A percentile compares a stretch with the other conserved stretches of the same genome.
phyloP scores from a whole-genome alignment of 2,113 vertebrate species.

The Scomber scombrus region DNA sequence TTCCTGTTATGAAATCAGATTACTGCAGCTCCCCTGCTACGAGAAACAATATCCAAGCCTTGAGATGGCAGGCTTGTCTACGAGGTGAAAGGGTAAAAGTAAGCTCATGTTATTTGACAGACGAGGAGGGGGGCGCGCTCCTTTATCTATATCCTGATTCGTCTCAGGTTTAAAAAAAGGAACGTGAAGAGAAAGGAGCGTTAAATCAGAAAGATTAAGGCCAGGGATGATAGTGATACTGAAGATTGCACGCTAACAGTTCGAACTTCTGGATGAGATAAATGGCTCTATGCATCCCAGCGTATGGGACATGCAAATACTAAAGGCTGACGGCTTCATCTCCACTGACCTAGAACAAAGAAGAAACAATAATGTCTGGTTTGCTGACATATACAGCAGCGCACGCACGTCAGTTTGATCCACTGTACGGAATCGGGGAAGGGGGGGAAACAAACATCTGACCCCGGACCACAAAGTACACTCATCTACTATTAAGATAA shows the following conservation, averaged over 20 bases:
- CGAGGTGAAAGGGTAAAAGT: conserved; percentile 45
- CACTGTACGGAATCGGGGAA: conserved; percentile 10
- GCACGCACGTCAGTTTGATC: conserved; percentile 16
- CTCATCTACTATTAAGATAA: conserved; percentile 46
- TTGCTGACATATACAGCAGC: conserved; percentile 22
- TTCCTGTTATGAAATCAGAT: conserved; percentile 83
- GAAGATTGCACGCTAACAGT: conserved; percentile 15
- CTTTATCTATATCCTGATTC: conserved; percentile 36
- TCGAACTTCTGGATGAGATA: conserved; percentile 14
- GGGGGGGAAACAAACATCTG: conserved; percentile 52
- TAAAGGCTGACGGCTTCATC: conserved; percentile 32
- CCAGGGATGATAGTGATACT: conserved; percentile 27
- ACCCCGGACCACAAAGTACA: conserved; percentile 32
- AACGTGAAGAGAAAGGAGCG: conserved; percentile 31
- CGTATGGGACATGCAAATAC: conserved; percentile 11
- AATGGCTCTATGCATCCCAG: conserved; percentile 21
- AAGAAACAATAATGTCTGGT: conserved; percentile 13
- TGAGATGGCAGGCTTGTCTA: conserved; percentile 52
- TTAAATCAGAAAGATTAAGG: conserved; percentile 46
- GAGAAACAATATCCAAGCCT: conserved; percentile 69
- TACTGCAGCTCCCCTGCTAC: conserved; percentile 58
- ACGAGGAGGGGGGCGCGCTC: background rate
- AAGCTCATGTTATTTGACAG: conserved; percentile 40
- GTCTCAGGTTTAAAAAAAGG: conserved; percentile 30
- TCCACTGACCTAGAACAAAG: conserved; percentile 53